phyloP scores from a whole-genome alignment of 1,140 invertebrate species.

The Drosophila burlai region DNA sequence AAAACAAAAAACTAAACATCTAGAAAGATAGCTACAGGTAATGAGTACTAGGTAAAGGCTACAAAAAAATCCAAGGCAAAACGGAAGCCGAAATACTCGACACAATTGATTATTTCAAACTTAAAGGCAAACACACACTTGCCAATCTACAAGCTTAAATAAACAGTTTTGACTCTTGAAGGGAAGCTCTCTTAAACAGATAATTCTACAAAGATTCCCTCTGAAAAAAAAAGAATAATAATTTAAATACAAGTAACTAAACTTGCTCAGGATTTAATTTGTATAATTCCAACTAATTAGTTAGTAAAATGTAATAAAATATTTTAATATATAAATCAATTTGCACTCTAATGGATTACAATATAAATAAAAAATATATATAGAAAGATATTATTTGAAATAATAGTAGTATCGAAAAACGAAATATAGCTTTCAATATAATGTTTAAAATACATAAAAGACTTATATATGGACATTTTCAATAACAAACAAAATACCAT shows the following conservation, averaged over 20 bases:
- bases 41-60: constrained; percentile 7
- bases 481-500: too few species aligned
- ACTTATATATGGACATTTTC: too few species aligned
- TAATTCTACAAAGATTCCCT: not conserved
- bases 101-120: not conserved
- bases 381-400: too few species aligned
- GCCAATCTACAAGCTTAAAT: constrained; percentile 2
- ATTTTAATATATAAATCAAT: not conserved
- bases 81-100: constrained; percentile 3
- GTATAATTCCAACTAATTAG: not conserved
- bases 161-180: not conserved
- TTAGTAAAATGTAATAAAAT: not conserved
- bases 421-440: too few species aligned
- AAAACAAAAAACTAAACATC: not conserved
- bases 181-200: not conserved
- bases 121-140: not conserved
- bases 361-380: not conserved
- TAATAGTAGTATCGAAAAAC: too few species aligned
- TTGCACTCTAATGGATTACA: not conserved
- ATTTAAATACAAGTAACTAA: not conserved
- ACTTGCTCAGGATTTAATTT: not conserved
- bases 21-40: constrained; percentile 24
- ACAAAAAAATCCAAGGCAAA: constrained; percentile 3
- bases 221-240: too few species aligned
- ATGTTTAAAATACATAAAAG: too few species aligned